Evolutionary conservation across 2,888 invertebrate genomes (phyloP), one percentile per base, ranked within the genome.

Genomic region (Holacanthella duospinosa): DNA sequence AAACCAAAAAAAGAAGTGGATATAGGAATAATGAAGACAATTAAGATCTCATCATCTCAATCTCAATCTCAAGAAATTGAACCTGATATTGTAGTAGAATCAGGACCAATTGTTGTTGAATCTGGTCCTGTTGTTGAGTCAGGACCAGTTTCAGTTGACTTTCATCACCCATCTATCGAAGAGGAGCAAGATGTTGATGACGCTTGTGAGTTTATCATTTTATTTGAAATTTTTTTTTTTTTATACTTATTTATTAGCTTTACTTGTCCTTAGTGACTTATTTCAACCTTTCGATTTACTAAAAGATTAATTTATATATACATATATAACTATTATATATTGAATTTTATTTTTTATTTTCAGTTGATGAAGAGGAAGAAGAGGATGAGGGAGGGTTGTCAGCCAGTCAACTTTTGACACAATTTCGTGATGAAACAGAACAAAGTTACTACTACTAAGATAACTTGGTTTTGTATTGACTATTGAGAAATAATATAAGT

Each of bases 351-450:
- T 6, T 36, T 36, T 36, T 36, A 16, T 12, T 36, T 16, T 36
- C 36, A 36, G 6, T 36, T 12, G 36, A 58, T 21, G 56, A 28
- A 9, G 73, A 71, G 26, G 71, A 71, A 29, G 74, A 74, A 28
- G 72, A 71, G n/a, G 68, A 71, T 24, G 70, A 70, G 27, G 65
- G 65, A 12, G 60, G 61, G n/a, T 63, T 70, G 24, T 74, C 75
- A 1, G 74, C 74, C 6, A 65, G 71, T 6, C 64, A 74, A 62
- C 65, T 75, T 6, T 67, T 75, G 28, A 72, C 69, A 2, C 69
- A 73, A 55, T 73, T 74, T 54, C 62, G 74, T 26, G 74, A 74
- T 19, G 75, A 70, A 60, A 68, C 62, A 29, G 68, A 63, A 16
- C 67, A 68, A 43, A 64, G 62, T 43, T 61, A 62, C 29, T 68